These are phyloP conservation scores for Ceratotherium simum DNA, from an alignment of 2,113 vertebrate genomes.

Conservation along the genomic window DNA sequence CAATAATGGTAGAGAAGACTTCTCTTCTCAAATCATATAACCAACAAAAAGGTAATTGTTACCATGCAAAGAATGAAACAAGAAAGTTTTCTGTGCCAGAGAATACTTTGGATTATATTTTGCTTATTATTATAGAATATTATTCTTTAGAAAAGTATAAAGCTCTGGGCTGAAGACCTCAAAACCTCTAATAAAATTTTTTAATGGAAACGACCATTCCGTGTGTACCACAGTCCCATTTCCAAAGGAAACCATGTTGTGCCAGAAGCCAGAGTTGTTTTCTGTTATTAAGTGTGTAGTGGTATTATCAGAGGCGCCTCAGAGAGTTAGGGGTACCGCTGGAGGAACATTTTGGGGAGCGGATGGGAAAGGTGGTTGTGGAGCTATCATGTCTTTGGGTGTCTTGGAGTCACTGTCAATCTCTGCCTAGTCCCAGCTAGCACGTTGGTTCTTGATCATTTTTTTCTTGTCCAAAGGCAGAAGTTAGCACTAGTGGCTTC, in stretches of 20 bases:
- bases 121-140: not conserved
- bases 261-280: not conserved
- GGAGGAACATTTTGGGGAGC: not conserved
- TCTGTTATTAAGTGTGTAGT: not conserved
- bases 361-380: not conserved
- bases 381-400: not conserved
- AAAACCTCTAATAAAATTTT: conserved; percentile 32
- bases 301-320: not conserved
- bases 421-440: not conserved
- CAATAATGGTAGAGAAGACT: not conserved
- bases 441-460: not conserved
- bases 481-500: not conserved
- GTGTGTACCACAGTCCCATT: not conserved
- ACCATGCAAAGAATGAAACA: not conserved
- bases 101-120: not conserved
- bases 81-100: not conserved
- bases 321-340: not conserved
- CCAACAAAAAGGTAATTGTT: not conserved
- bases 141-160: conserved; percentile 27
- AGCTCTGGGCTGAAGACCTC: not conserved
- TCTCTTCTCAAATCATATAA: not conserved
- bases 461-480: not conserved
- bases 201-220: conserved; percentile 28
- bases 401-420: not conserved
- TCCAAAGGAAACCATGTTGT: not conserved